Evolutionary conservation across 2,113 vertebrate species (phyloP).

Genomic region (Vireo altiloquus): DNA sequence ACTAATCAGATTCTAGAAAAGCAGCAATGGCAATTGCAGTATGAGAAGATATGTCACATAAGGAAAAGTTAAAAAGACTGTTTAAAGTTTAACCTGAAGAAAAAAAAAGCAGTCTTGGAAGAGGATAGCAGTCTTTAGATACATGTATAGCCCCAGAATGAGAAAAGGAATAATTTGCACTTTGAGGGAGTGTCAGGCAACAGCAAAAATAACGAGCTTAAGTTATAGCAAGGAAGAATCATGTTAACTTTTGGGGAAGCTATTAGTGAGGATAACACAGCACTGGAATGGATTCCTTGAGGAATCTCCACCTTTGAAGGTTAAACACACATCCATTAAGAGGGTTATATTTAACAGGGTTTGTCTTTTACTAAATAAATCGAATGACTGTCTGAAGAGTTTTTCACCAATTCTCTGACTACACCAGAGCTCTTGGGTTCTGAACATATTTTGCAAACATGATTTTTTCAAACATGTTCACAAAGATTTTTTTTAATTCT

Average conservation of each 20-base stretch:
- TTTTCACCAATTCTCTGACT: neutral
- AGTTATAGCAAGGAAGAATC: neutral
- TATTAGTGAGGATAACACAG: neutral
- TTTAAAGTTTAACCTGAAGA: neutral
- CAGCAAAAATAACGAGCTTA: neutral
- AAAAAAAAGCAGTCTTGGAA: neutral
- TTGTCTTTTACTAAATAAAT: neutral
- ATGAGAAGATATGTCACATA: rapidly evolving
- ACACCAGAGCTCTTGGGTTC: neutral
- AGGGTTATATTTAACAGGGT: neutral
- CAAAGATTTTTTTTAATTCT: neutral
- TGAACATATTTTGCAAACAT: neutral
- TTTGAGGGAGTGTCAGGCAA: neutral
- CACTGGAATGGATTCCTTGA: neutral
- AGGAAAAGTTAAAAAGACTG: neutral
- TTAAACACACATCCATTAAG: neutral
- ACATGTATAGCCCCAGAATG: neutral
- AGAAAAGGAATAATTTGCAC: neutral
- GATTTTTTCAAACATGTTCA: neutral
- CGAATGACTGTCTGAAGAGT: neutral
- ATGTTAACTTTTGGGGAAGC: neutral
- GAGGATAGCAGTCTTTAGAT: neutral
- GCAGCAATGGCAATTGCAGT: neutral
- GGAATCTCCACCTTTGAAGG: neutral
- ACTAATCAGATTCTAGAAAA: neutral